These are phyloP conservation scores for Norana najaformis DNA, from an alignment of 2,888 invertebrate genomes.

Conservation along the genomic window DNA sequence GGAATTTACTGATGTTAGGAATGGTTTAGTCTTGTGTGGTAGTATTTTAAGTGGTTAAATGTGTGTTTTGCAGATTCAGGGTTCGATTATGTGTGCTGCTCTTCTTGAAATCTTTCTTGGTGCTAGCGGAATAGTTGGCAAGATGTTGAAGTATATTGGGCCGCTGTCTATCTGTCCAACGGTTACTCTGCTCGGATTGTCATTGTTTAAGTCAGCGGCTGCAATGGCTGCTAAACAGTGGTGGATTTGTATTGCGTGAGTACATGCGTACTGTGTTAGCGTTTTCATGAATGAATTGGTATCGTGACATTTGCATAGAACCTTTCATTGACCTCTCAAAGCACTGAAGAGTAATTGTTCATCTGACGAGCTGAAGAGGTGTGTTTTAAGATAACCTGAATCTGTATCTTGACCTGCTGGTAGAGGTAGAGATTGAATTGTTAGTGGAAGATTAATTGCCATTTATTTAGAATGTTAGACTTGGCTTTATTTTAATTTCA, in stretches of 20 bases:
- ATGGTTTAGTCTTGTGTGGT: neutral
- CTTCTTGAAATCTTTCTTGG: slow-evolving; percentile 77
- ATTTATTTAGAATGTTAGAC: neutral
- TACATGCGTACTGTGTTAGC: slow-evolving; percentile 9
- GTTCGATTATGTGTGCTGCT: slow-evolving; percentile 80
- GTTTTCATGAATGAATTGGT: neutral
- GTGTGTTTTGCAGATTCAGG: slow-evolving; percentile 69
- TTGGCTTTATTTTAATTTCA: neutral
- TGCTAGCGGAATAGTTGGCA: slow-evolving; percentile 73
- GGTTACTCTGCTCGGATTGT: slow-evolving; percentile 79
- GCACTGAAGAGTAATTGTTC: neutral
- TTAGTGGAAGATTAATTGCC: neutral
- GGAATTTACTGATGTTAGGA: neutral
- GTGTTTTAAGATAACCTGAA: neutral
- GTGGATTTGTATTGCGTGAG: slow-evolving; percentile 80
- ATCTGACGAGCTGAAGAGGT: neutral
- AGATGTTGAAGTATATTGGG: slow-evolving; percentile 76
- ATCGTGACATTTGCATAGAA: neutral
- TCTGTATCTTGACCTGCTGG: neutral
- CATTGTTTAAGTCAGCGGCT: slow-evolving; percentile 80
- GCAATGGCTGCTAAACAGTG: slow-evolving; percentile 80
- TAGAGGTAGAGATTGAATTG: neutral
- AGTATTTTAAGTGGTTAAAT: neutral
- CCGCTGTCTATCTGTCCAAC: slow-evolving; percentile 84
- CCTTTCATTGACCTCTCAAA: neutral